Evolutionary conservation across 2,888 invertebrate species (phyloP).

Genomic region (Erpobdella octoculata): DNA sequence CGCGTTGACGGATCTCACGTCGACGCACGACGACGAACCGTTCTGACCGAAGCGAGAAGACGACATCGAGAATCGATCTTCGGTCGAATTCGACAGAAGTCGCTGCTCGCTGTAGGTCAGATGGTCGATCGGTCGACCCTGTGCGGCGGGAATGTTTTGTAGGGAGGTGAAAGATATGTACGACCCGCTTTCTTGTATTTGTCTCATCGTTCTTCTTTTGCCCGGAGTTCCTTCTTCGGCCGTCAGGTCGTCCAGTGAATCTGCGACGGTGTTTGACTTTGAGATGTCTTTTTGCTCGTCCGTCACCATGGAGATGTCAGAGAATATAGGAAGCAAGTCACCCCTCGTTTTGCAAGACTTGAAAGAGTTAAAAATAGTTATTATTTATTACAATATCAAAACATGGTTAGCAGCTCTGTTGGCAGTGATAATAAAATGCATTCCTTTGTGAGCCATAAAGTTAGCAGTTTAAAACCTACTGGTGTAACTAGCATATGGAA

Average conservation of each 20-base stretch:
- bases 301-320: background rate
- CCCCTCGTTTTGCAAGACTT: background rate
- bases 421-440: too few relatives aligned
- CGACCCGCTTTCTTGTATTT: slow-evolving; percentile 24
- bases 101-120: too few relatives aligned
- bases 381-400: background rate
- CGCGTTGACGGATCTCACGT: background rate
- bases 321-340: background rate
- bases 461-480: too few relatives aligned
- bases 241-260: background rate
- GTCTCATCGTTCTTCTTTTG: slow-evolving; percentile 24
- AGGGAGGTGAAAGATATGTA: slow-evolving; percentile 23
- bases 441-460: too few relatives aligned
- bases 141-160: background rate
- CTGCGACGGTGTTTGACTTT: background rate
- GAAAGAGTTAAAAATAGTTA: background rate
- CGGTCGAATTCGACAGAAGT: too few relatives aligned
- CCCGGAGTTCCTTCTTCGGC: background rate
- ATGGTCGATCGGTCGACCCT: background rate
- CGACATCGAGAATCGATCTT: too few relatives aligned
- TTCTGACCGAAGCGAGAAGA: too few relatives aligned
- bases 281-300: background rate
- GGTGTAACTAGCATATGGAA: too few relatives aligned
- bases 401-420: background rate
- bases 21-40: background rate